Evolutionary conservation across 2,113 vertebrate species (phyloP), one percentile per base, ranked within the genome.

Genomic region (Zeus faber): DNA sequence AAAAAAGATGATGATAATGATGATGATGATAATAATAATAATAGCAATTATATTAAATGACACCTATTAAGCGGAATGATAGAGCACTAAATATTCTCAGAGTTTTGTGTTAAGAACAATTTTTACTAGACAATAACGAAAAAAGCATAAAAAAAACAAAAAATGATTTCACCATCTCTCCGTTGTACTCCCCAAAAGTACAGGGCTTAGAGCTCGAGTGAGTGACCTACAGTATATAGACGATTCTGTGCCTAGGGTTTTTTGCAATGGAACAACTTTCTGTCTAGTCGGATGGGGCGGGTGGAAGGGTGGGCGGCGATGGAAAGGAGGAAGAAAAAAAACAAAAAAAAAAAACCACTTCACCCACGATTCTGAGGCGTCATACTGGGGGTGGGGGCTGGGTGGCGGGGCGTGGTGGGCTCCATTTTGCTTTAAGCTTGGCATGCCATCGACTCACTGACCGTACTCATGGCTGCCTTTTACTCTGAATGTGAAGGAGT

Each of bases 401-500:
- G n/a, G n/a, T n/a, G n/a, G n/a, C n/a, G n/a, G n/a, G n/a, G n/a
- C n/a, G n/a, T n/a, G n/a, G 80, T 75, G 79, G 73, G 68, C 91
- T 91, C 85, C 91, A 86, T 92, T 83, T 91, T 88, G 93, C 93
- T 95, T 95, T 92, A 91, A 93, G 94, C 94, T 95, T 94, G 94
- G 93, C 93, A 92, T 94, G 93, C 92, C 93, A 89, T 95, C 91
- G 90, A 93, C 93, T 93, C 93, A 91, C 91, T 91, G 88, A 92
- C 91, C 88, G 70, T 81, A 90, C 91, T 92, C 85, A 92, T 92
- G 91, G 94, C 88, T 89, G 87, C 94, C 94, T 96, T 37, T 94
- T 94, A 83, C 92, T 92, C 91, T 94, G 95, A 97, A 94, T 97
- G 94, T 95, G 92, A 94, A 85, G 88, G 92, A 95, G 91, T 96